These are phyloP conservation scores for Trichosurus vulpecula DNA, from an alignment of 2,797 vertebrate species.

Conservation along the genomic window DNA sequence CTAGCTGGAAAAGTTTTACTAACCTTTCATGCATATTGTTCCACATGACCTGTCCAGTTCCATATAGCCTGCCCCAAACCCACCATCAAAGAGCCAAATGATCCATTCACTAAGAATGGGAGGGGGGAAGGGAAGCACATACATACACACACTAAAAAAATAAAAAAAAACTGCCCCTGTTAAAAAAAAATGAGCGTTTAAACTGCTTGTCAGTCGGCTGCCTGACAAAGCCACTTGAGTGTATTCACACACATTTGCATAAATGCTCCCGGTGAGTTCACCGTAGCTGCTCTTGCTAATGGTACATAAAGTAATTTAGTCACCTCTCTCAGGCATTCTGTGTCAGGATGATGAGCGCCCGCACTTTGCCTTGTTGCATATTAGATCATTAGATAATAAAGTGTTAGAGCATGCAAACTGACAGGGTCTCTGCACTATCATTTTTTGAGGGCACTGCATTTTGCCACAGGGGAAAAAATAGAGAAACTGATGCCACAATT, in stretches of 20 bases:
- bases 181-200: conserved; percentile 77
- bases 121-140: conserved; percentile 49
- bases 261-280: conserved; percentile 87
- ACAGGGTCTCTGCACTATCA: conserved; percentile 84
- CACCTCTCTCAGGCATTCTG: conserved; percentile 87
- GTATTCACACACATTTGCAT: conserved; percentile 88
- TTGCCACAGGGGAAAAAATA: conserved; percentile 77
- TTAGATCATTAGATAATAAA: conserved; percentile 92
- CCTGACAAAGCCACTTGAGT: conserved; percentile 87
- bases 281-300: conserved; percentile 85
- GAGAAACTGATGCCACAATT: conserved; percentile 82
- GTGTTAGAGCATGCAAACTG: conserved; percentile 85
- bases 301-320: conserved; percentile 90
- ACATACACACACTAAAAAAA: neutral
- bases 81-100: conserved; percentile 13
- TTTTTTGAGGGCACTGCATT: conserved; percentile 81
- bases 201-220: conserved; percentile 84
- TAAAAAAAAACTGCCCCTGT: conserved; percentile 48
- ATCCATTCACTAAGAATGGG: conserved; percentile 30
- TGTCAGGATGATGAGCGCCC: conserved; percentile 87
- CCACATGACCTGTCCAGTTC: neutral
- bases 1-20: neutral
- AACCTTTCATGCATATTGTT: neutral
- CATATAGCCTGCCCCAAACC: neutral
- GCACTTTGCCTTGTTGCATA: conserved; percentile 88